Base-by-base conservation (phyloP, 1,140 invertebrate species). In the Drosophila repleta region DNA sequence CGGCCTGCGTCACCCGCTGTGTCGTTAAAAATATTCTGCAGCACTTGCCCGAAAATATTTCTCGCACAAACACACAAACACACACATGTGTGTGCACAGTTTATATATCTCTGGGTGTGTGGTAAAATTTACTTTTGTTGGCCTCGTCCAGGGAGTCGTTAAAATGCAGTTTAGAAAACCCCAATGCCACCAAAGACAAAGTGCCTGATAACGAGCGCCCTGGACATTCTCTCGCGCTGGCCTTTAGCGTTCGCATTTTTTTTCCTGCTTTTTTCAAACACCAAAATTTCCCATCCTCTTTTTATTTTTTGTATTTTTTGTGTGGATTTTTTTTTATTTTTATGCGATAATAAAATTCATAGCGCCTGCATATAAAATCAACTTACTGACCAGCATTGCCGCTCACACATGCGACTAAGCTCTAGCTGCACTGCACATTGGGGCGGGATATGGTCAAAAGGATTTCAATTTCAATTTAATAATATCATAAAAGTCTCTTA, bases 91-190 rank as follows among this genome's bases (percentile, higher is more conserved):
- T 32, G 46, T 61, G 51, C 69, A n/a, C n/a, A n/a, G 32, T 39
- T 10, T 60, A 24, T 56, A 17, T 55, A 15, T 55, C 7, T 20
- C 49, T 26, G 45, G 20, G 11, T 46, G 62, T 43, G 20, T 43
- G 48, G 13, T 21, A 26, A 60, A 57, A 58, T 69, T 56, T 63
- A 70, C 52, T 55, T 64, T 70, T 43, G 60, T 49, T 62, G 65
- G 20, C 39, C 48, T 67, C 71, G 65, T 55, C 82, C 45, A 51
- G 82, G 82, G 82, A 88, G 83, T 88, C 83, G 79, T 87, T 87
- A 87, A 87, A 79, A 64, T 57, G 71, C 82, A 81, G 71, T 78
- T 87, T 75, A 78, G 35, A 68, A 66, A 55, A 20, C 20, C 10
- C 37, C n/a, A 73, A 60, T 52, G 63, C 39, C 46, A 58, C 35